Percentiles rank a stretch among this genome's conserved stretches.
phyloP scores from a whole-genome alignment of 2,888 invertebrate genomes.

The Tetramorium bicarinatum region DNA sequence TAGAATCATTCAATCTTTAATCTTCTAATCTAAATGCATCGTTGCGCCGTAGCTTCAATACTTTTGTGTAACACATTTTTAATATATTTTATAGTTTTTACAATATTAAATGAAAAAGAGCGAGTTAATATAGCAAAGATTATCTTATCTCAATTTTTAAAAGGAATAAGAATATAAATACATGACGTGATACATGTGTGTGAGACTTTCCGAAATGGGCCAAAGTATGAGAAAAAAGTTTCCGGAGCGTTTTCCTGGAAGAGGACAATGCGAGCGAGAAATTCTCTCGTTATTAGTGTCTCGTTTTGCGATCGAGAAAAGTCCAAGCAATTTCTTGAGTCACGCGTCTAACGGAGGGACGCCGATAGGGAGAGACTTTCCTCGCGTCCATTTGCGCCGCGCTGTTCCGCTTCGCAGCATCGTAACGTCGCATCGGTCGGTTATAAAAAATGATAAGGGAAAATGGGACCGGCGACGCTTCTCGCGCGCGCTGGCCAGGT shows the following conservation, averaged over 20 bases:
- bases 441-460: constrained; percentile 79
- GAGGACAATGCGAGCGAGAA: neutral
- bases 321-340: constrained; percentile 29
- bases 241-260: neutral
- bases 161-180: neutral
- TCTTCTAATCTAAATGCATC: neutral
- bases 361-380: neutral
- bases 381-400: constrained; percentile 27
- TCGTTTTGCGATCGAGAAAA: neutral
- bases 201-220: neutral
- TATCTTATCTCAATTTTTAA: neutral
- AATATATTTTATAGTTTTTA: neutral
- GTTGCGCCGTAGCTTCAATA: no score
- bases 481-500: constrained; percentile 68
- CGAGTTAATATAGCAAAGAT: neutral
- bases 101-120: neutral
- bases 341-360: constrained; percentile 17
- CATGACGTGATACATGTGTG: neutral
- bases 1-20: neutral
- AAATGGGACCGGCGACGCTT: constrained; percentile 62
- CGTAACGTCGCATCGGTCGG: constrained; percentile 61
- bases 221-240: neutral
- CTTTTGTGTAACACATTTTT: neutral
- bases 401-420: constrained; percentile 16
- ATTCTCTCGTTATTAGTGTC: constrained; percentile 24